These are phyloP conservation scores for Ranitomeya variabilis DNA, from an alignment of 2,113 vertebrate genomes.

Conservation along the genomic window DNA sequence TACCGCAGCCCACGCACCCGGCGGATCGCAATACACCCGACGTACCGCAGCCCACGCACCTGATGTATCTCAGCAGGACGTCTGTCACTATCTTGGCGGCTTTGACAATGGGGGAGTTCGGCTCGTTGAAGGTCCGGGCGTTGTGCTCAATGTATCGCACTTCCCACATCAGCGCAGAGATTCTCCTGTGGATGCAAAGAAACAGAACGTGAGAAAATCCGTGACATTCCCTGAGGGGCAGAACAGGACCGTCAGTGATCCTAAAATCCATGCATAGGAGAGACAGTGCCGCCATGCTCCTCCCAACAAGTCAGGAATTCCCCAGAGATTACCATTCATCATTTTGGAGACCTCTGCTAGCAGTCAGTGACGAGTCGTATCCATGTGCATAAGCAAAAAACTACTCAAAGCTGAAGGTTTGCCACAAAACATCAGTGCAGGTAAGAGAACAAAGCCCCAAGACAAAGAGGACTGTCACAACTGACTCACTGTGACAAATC, in stretches of 20 bases:
- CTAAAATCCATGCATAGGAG: no score
- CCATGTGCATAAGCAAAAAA: not conserved
- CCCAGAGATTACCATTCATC: no score
- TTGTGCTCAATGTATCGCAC: constrained; percentile 98
- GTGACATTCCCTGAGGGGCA: no score
- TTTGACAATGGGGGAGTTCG: constrained; percentile 93
- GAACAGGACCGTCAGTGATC: no score
- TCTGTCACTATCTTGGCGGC: constrained; percentile 95
- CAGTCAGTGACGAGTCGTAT: no score
- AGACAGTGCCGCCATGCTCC: no score
- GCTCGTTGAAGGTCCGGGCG: constrained; percentile 96
- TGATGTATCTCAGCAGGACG: constrained; percentile 91
- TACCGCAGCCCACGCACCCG: constrained; percentile 72
- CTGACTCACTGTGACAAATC: not conserved
- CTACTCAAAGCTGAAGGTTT: no score
- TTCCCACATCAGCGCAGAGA: constrained; percentile 98
- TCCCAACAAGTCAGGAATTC: no score
- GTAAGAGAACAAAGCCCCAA: not conserved
- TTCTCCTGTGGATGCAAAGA: constrained; percentile 77
- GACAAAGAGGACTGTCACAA: not conserved
- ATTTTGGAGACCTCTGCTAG: no score
- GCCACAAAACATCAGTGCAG: not conserved
- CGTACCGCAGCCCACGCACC: constrained; percentile 71
- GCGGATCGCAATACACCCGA: constrained; percentile 70
- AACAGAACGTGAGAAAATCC: not conserved